Percentiles rank a stretch among this genome's conserved stretches.
Evolutionary conservation across 1,140 invertebrate genomes (phyloP).

Genomic region (Schlechtendalia chinensis): DNA sequence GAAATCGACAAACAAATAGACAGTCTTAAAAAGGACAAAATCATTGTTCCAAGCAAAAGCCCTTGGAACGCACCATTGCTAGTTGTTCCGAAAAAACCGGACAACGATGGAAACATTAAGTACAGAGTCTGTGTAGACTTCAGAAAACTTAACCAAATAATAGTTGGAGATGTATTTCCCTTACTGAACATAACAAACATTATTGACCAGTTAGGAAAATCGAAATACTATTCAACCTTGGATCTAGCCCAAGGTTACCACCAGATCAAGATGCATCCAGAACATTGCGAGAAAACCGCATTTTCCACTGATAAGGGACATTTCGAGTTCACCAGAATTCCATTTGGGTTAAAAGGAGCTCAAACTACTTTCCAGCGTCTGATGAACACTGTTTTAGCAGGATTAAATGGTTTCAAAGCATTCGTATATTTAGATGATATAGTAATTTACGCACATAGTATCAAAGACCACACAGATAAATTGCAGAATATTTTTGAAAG

Average conservation of each 20-base stretch:
- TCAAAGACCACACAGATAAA: not conserved
- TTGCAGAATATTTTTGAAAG: not conserved
- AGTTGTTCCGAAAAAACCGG: not conserved
- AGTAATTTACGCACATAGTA: not conserved
- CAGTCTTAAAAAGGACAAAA: slow-evolving; percentile 46
- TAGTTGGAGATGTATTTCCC: too few relatives aligned
- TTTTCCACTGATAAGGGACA: too few relatives aligned
- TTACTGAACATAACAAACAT: too few relatives aligned
- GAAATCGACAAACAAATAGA: slow-evolving; percentile 55
- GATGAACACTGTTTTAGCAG: not conserved
- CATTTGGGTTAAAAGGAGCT: not conserved
- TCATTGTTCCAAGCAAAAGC: slow-evolving; percentile 45
- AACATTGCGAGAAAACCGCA: too few relatives aligned
- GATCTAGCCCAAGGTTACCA: too few relatives aligned
- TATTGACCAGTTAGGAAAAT: too few relatives aligned
- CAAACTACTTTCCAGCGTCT: not conserved
- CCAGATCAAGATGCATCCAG: too few relatives aligned
- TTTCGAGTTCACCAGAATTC: too few relatives aligned
- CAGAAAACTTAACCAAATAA: too few relatives aligned
- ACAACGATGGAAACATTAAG: too few relatives aligned
- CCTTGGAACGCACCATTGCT: slow-evolving; percentile 39
- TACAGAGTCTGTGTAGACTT: too few relatives aligned
- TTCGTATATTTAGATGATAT: slow-evolving; percentile 16
- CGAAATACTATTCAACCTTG: too few relatives aligned
- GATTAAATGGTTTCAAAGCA: not conserved